Evolutionary conservation across 1,140 invertebrate genomes (phyloP).

Genomic region (Drosophila mauritiana): DNA sequence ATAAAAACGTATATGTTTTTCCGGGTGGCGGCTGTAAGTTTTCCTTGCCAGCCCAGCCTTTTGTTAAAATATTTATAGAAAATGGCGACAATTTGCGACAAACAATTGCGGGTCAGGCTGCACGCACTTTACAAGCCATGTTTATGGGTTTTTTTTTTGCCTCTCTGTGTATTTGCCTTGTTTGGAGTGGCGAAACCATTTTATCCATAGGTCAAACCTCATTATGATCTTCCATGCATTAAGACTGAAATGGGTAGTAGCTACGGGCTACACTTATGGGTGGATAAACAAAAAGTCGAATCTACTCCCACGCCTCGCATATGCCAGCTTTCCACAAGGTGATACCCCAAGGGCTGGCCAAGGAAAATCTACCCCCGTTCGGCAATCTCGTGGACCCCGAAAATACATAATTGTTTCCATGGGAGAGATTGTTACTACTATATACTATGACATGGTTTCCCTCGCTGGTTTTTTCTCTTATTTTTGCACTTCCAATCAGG

Average conservation of each 20-base stretch:
- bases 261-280: conserved; percentile 44
- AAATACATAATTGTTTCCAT: conserved; percentile 75
- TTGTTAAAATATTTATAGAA: conserved; percentile 75
- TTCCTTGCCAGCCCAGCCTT: conserved; percentile 20
- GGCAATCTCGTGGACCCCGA: conserved; percentile 30
- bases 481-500: conserved; percentile 65
- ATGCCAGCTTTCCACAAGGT: conserved; percentile 51
- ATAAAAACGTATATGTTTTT: conserved; percentile 55
- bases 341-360: conserved; percentile 14
- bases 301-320: conserved; percentile 24
- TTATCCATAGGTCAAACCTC: conserved; percentile 25
- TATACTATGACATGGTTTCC: neutral
- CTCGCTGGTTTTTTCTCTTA: conserved; percentile 16
- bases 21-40: conserved; percentile 23
- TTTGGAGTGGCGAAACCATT: conserved; percentile 17
- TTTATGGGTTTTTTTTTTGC: conserved; percentile 61
- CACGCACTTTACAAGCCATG: conserved; percentile 62
- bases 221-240: conserved; percentile 35
- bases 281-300: conserved; percentile 50
- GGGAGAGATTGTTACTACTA: conserved; percentile 46
- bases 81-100: conserved; percentile 61
- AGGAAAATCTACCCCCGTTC: conserved; percentile 48
- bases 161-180: neutral
- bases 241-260: conserved; percentile 17
- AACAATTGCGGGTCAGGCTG: conserved; percentile 55